A percentile compares a stretch with the other conserved stretches of the same genome.
These are phyloP conservation scores for Sceliomorpha sp. DNA, from an alignment of 2,888 invertebrate genomes.

Conservation along the genomic window DNA sequence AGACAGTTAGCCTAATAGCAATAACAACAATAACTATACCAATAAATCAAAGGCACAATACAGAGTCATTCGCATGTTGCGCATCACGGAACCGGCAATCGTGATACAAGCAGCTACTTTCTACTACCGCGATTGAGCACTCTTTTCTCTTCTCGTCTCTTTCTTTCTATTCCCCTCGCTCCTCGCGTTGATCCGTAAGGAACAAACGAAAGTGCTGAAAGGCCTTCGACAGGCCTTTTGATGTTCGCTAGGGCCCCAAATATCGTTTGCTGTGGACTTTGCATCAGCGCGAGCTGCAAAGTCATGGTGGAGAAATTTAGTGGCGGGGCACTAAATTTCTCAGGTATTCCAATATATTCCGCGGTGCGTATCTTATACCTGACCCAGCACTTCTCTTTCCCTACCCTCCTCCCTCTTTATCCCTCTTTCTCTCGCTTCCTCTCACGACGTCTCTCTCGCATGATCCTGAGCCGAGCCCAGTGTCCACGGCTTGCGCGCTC, in stretches of 20 bases:
- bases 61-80: too few species aligned
- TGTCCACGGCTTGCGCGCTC: conserved; percentile 68
- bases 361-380: conserved; percentile 71
- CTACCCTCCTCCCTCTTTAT: conserved; percentile 5
- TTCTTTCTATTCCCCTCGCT: not conserved
- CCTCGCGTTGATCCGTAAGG: not conserved
- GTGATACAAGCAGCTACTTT: conserved; percentile 6
- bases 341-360: conserved; percentile 79
- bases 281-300: conserved; percentile 54
- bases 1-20: too few species aligned
- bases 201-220: conserved; percentile 49
- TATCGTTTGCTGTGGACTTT: conserved; percentile 6
- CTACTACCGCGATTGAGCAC: conserved; percentile 51
- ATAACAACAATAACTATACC: too few species aligned
- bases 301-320: conserved; percentile 75
- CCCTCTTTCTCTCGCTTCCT: conserved; percentile 3
- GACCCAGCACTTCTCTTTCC: conserved; percentile 36
- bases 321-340: conserved; percentile 77
- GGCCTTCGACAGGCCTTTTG: conserved; percentile 60
- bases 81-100: conserved; percentile 6
- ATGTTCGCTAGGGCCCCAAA: conserved; percentile 38
- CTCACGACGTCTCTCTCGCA: conserved; percentile 28
- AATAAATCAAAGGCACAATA: too few species aligned
- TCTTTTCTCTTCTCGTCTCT: conserved; percentile 11
- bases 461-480: conserved; percentile 37